A percentile compares a stretch with the other conserved stretches of the same genome.
These are phyloP conservation scores for Heteractis magnifica DNA, from an alignment of 92 coral and sea anemone genomes.

Conservation along the genomic window DNA sequence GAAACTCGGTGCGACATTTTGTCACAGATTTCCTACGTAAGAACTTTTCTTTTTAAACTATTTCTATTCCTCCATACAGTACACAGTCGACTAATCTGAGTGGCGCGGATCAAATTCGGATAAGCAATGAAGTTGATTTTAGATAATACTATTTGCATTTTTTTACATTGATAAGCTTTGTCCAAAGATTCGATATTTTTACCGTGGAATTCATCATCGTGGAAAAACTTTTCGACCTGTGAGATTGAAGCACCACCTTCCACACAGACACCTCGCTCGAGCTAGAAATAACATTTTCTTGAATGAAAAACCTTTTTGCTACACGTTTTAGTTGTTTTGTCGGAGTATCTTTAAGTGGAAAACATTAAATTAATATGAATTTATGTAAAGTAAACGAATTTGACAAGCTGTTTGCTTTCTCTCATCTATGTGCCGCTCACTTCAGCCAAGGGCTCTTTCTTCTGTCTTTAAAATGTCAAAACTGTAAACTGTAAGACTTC, in stretches of 20 bases:
- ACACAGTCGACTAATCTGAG: not conserved
- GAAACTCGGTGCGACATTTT: not conserved
- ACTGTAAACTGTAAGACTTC: not conserved
- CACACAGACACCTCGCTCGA: not conserved
- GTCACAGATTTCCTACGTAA: not conserved
- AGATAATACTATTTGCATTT: conserved; percentile 14
- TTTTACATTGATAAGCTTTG: not conserved
- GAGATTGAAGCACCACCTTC: no score
- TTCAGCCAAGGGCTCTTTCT: conserved; percentile 9
- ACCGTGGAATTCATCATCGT: no score
- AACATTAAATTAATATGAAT: not conserved
- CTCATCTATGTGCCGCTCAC: not conserved
- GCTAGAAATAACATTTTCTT: not conserved
- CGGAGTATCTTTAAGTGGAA: not conserved
- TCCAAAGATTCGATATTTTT: not conserved
- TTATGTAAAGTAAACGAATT: conserved; percentile 1
- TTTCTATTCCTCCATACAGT: not conserved
- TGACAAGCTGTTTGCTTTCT: conserved; percentile 9
- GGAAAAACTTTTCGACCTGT: no score
- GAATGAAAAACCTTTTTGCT: not conserved
- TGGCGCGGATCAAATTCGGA: not conserved
- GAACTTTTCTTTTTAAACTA: not conserved
- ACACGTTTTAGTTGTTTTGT: not conserved
- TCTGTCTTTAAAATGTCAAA: conserved; percentile 15
- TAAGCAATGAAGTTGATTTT: conserved; percentile 17